These are phyloP conservation scores for Crypturellus tataupa DNA, from an alignment of 2,797 vertebrate genomes.

Conservation along the genomic window DNA sequence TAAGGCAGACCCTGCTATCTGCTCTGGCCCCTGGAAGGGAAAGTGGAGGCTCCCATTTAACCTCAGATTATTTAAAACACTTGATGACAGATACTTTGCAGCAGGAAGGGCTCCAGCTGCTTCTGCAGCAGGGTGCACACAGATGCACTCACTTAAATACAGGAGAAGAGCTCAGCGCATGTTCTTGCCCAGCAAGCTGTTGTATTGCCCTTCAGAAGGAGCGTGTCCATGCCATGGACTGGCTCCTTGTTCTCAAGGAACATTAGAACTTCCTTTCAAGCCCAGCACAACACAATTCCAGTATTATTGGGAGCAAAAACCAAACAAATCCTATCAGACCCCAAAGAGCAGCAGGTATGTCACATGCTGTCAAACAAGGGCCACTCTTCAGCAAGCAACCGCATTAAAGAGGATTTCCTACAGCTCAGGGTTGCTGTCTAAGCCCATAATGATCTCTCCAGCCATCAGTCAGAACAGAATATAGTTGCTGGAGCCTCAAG, in stretches of 20 bases:
- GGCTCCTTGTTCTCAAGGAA: neutral
- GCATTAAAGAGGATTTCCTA: neutral
- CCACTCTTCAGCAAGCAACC: neutral
- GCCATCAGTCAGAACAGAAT: neutral
- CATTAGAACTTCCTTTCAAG: neutral
- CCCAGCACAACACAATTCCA: neutral
- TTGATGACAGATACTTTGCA: neutral
- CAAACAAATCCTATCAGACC: neutral
- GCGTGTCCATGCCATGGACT: no score
- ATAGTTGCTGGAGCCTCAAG: neutral
- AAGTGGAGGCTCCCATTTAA: slow-evolving; percentile 27
- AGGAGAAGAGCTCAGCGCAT: neutral
- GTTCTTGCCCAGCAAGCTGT: neutral
- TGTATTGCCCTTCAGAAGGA: no score
- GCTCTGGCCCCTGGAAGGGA: neutral
- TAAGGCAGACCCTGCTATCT: neutral
- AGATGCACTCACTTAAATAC: neutral
- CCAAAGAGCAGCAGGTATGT: neutral
- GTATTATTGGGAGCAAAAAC: neutral
- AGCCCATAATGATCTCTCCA: neutral
- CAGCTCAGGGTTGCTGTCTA: neutral
- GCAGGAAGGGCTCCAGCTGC: neutral
- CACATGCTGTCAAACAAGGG: neutral
- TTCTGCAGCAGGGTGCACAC: neutral
- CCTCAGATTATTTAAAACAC: slow-evolving; percentile 6